Percentiles rank a stretch among this genome's conserved stretches.
phyloP scores from a whole-genome alignment of 1,140 invertebrate genomes.

The Aporrectodea caliginosa region DNA sequence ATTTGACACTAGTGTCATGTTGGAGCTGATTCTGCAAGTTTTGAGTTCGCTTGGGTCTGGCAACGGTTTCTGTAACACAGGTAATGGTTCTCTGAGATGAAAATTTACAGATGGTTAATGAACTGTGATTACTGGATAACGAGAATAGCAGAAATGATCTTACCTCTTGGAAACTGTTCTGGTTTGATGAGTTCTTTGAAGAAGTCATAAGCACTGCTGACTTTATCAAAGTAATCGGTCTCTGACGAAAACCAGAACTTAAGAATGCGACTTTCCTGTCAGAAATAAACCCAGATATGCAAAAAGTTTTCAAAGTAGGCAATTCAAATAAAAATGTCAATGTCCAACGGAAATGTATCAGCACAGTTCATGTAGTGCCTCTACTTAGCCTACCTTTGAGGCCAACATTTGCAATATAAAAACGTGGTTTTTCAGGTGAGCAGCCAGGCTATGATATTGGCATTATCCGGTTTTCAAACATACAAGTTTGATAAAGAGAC shows the following conservation, averaged over 20 bases:
- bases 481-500: background rate
- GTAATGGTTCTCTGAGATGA: too few relatives aligned
- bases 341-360: too few relatives aligned
- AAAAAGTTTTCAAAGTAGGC: background rate
- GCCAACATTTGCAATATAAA: background rate
- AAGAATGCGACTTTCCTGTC: constrained; percentile 80
- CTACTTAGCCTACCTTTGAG: background rate
- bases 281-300: background rate
- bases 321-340: too few relatives aligned
- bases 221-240: constrained; percentile 68
- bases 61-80: too few relatives aligned
- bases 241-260: constrained; percentile 85
- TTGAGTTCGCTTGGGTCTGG: too few relatives aligned
- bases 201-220: constrained; percentile 86
- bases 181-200: constrained; percentile 91
- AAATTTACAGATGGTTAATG: too few relatives aligned
- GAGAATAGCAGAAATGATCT: too few relatives aligned
- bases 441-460: background rate
- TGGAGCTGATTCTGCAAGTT: too few relatives aligned
- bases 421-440: background rate
- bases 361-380: background rate
- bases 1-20: too few relatives aligned
- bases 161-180: constrained; percentile 91
- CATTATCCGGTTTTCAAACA: background rate
- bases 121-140: too few relatives aligned